phyloP scores from a whole-genome alignment of 2,113 vertebrate genomes.

The Phalacrocorax brasilianus region DNA sequence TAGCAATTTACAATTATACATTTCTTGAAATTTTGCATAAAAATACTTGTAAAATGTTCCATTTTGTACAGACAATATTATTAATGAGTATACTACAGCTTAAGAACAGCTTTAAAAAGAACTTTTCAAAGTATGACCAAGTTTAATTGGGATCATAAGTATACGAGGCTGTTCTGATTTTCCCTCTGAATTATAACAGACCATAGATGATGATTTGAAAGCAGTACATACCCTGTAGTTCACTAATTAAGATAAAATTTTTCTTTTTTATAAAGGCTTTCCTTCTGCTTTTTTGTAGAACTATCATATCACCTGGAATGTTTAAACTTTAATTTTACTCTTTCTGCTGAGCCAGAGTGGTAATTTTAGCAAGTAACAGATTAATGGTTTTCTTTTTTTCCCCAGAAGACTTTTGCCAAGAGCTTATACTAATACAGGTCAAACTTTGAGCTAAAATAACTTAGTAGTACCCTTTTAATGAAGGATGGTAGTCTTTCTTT shows the following conservation, averaged over 20 bases:
- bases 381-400: not conserved
- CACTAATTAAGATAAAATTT: not conserved
- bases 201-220: not conserved
- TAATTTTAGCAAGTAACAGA: not conserved
- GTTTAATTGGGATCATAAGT: not conserved
- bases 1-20: not conserved
- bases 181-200: not conserved
- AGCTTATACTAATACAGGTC: conserved; percentile 17
- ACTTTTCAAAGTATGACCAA: not conserved
- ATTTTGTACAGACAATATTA: not conserved
- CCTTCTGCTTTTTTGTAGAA: not conserved
- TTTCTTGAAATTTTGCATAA: not conserved
- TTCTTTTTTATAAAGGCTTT: not conserved
- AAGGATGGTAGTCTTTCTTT: not conserved
- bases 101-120: not conserved
- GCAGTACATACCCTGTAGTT: not conserved
- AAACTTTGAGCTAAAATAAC: not conserved
- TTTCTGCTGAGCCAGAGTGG: not conserved
- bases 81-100: not conserved
- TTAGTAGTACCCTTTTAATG: not conserved
- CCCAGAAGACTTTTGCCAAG: not conserved
- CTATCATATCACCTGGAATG: not conserved
- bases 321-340: not conserved
- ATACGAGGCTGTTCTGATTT: not conserved
- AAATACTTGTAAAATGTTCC: not conserved